phyloP scores from a whole-genome alignment of 2,888 invertebrate genomes.

The Acrocyrtus sp. region DNA sequence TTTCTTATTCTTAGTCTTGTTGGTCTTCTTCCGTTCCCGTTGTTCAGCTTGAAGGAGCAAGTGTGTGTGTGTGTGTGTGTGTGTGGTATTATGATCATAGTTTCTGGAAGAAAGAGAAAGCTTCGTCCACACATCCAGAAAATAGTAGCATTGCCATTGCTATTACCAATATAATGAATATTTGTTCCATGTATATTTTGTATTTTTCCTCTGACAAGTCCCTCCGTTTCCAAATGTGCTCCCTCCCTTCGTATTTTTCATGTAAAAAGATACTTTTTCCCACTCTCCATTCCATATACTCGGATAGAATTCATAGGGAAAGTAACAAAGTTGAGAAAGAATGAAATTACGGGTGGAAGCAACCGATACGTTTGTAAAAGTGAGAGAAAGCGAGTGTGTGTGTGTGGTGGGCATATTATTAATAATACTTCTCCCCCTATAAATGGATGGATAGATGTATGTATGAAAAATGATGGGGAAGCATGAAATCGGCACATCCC shows the following conservation, averaged over 20 bases:
- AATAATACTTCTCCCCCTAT: conserved; percentile 6
- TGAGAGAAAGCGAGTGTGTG: too few species aligned
- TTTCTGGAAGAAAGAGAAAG: neutral
- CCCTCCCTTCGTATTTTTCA: neutral
- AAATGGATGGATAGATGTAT: conserved; percentile 8
- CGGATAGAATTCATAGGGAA: neutral
- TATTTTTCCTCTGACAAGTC: conserved; percentile 1
- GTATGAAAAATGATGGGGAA: conserved; percentile 62
- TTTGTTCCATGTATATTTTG: neutral
- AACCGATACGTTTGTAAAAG: conserved; percentile 31
- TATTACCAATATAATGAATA: neutral
- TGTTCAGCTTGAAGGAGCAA: conserved; percentile 17
- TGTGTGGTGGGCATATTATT: conserved; percentile 25
- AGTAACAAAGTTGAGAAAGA: conserved; percentile 20
- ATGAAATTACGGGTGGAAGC: conserved; percentile 44
- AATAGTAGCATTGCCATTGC: neutral
- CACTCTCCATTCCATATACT: too few species aligned
- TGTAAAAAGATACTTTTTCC: neutral
- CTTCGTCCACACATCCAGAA: neutral
- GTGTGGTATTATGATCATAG: conserved; percentile 1
- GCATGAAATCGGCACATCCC: conserved; percentile 62
- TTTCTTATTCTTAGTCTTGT: conserved; percentile 1
- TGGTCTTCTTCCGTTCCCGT: conserved; percentile 11
- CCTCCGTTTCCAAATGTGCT: neutral
- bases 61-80: neutral